A percentile compares a stretch with the other conserved stretches of the same genome.
Conservation (phyloP, 2,888 invertebrate species). For the Philereme vetulata region DNA sequence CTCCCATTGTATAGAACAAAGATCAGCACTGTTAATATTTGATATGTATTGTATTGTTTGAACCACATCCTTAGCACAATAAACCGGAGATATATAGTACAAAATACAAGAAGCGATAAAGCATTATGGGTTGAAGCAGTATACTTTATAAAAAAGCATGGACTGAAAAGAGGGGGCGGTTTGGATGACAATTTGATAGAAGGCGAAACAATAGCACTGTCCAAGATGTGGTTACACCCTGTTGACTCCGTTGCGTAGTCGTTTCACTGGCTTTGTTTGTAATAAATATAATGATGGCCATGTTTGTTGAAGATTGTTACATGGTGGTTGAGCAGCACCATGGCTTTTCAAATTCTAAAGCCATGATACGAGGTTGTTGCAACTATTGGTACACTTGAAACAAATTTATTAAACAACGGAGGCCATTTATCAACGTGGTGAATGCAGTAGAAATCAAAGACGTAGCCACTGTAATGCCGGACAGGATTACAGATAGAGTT, state of each 20-base stretch:
- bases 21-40: slow-evolving; percentile 30
- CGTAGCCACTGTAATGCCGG: too few relatives aligned
- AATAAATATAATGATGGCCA: slow-evolving; percentile 68
- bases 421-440: too few relatives aligned
- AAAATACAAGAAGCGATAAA: slow-evolving; percentile 30
- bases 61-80: slow-evolving; percentile 42
- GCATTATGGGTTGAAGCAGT: slow-evolving; percentile 42
- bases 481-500: too few relatives aligned
- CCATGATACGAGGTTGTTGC: slow-evolving; percentile 18
- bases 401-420: too few relatives aligned
- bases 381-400: too few relatives aligned
- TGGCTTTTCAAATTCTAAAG: slow-evolving; percentile 50
- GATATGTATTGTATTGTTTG: slow-evolving; percentile 19
- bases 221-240: slow-evolving; percentile 71
- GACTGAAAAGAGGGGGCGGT: slow-evolving; percentile 58
- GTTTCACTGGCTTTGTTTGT: slow-evolving; percentile 74
- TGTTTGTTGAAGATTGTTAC: slow-evolving; percentile 66
- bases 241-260: slow-evolving; percentile 73
- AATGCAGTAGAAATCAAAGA: too few relatives aligned
- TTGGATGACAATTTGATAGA: slow-evolving; percentile 73
- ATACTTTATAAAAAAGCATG: slow-evolving; percentile 69
- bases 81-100: slow-evolving; percentile 12
- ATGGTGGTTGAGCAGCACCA: slow-evolving; percentile 61
- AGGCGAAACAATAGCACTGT: slow-evolving; percentile 67
- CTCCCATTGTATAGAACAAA: slow-evolving; percentile 37